Base-by-base conservation (phyloP, 2,113 vertebrate genomes). In the Anguilla rostrata region DNA sequence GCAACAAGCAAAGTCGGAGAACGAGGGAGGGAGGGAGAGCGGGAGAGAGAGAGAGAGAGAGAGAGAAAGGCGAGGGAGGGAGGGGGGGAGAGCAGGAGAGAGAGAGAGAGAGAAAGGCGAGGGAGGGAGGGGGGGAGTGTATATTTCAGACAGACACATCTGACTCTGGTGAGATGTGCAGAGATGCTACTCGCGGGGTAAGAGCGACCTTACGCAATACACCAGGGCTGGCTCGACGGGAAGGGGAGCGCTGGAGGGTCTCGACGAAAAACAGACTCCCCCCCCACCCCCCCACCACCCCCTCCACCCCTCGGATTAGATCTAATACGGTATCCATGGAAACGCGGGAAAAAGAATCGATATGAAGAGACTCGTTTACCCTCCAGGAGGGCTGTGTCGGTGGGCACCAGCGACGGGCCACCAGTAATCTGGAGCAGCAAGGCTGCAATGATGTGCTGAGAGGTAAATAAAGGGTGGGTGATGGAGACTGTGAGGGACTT, bases 1-100 rank as follows among this genome's bases (percentile, higher is more conserved):
- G 94, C 94, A 94, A 95, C 95, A 94, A 92, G 93, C 91, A 91
- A 91, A 93, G 91, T 85, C 91, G 89, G 92, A 92, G 80, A 88
- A 75, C 7, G 63, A 6, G 80, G 14, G 85, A 9, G 39, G n/a
- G 20, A 29, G 40, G 16, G 66, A 16, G 46, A 22, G 43, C 26
- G 49, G 18, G 56, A 29, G 34, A 34, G 53, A 46, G 43, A 46
- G 34, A 34, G 34, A 34, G 34, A 34, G 34, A 34, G 34, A 34
- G 34, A 34, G 34, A 34, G 34, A 34, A 34, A 34, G 34, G 34
- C 34, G 1, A 34, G 34, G 34, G 34, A 34, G 34, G 34, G 34
- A 34, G 1, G 34, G 34, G 34, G 34, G 0, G 63, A 6, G 80
- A 5, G 85, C 8, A 22, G n/a, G 20, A 34, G 53, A 46, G 43